A percentile compares a stretch with the other conserved stretches of the same genome.
phyloP scores from a whole-genome alignment of 2,113 vertebrate genomes.

The Colistium nudipinnis region DNA sequence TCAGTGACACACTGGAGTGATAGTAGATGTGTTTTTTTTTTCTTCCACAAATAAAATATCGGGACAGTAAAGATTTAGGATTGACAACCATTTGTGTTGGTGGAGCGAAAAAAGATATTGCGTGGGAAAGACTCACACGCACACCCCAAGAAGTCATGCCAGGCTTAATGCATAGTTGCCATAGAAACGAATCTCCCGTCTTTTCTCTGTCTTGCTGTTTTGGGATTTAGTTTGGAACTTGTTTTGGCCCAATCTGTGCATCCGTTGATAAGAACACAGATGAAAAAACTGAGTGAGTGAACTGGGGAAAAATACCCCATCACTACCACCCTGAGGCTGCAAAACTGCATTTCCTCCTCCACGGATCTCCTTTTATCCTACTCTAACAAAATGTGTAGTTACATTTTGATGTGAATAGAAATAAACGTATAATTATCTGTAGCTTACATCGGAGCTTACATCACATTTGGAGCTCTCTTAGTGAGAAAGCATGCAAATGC shows the following conservation, averaged over 20 bases:
- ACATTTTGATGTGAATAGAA: background rate
- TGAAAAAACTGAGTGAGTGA: background rate
- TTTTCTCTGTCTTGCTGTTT: constrained; percentile 28
- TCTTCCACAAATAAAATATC: background rate
- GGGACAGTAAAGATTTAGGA: background rate
- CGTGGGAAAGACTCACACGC: background rate
- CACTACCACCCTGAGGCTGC: background rate
- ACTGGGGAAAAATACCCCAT: background rate
- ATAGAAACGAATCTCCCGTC: constrained; percentile 59
- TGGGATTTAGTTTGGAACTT: constrained; percentile 39
- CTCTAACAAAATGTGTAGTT: background rate
- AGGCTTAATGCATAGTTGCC: constrained; percentile 54
- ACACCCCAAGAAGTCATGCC: constrained; percentile 2
- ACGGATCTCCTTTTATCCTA: background rate
- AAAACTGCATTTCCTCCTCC: background rate
- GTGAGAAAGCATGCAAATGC: too few species aligned
- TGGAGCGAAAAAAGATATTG: background rate
- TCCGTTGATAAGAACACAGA: constrained; percentile 16
- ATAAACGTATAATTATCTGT: background rate
- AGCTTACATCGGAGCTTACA: too few species aligned
- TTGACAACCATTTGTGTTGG: background rate
- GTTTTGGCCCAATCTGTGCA: constrained; percentile 28
- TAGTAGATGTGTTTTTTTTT: background rate
- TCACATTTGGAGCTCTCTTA: too few species aligned
- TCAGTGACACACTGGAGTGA: too few species aligned